These are phyloP conservation scores for Drosophila peninsularis DNA, from an alignment of 2,888 invertebrate genomes.

Conservation along the genomic window DNA sequence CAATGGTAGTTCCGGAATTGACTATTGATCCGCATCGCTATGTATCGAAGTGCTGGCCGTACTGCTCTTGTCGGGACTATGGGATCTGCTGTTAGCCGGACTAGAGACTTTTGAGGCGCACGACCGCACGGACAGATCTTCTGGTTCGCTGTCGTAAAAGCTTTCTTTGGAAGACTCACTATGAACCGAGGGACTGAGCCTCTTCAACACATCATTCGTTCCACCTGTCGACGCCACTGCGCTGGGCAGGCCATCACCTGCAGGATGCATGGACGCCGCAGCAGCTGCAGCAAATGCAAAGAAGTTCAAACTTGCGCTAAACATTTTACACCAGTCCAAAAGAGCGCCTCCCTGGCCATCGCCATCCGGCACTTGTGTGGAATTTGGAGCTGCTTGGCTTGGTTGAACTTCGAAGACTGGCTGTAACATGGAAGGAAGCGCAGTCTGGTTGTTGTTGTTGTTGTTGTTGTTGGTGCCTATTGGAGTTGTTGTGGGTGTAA, in stretches of 20 bases:
- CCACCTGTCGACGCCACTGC: slow-evolving; percentile 18
- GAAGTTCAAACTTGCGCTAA: slow-evolving; percentile 85
- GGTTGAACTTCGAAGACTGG: slow-evolving; percentile 57
- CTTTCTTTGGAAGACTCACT: slow-evolving; percentile 79
- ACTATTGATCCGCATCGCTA: slow-evolving; percentile 73
- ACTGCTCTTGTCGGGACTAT: slow-evolving; percentile 73
- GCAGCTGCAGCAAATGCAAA: slow-evolving; percentile 78
- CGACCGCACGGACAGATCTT: slow-evolving; percentile 82
- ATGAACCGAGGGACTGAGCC: slow-evolving; percentile 70
- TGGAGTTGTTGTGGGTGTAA: slow-evolving; percentile 28
- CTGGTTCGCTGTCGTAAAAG: slow-evolving; percentile 82
- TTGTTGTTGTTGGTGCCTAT: slow-evolving; percentile 11
- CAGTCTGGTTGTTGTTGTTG: slow-evolving; percentile 22
- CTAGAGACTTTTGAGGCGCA: slow-evolving; percentile 70
- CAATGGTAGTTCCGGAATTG: slow-evolving; percentile 30
- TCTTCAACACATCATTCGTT: slow-evolving; percentile 85
- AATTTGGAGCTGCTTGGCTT: slow-evolving; percentile 36
- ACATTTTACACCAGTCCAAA: slow-evolving; percentile 91
- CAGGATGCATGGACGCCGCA: slow-evolving; percentile 70
- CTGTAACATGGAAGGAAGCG: slow-evolving; percentile 28
- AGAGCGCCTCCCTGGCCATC: slow-evolving; percentile 84
- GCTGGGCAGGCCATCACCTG: slow-evolving; percentile 10
- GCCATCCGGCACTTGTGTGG: slow-evolving; percentile 25
- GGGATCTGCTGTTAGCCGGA: slow-evolving; percentile 70
- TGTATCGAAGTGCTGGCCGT: slow-evolving; percentile 54